Percentiles rank a stretch among this genome's conserved stretches.
phyloP scores from a whole-genome alignment of 1,140 invertebrate genomes.

The Eubasilissa regina region DNA sequence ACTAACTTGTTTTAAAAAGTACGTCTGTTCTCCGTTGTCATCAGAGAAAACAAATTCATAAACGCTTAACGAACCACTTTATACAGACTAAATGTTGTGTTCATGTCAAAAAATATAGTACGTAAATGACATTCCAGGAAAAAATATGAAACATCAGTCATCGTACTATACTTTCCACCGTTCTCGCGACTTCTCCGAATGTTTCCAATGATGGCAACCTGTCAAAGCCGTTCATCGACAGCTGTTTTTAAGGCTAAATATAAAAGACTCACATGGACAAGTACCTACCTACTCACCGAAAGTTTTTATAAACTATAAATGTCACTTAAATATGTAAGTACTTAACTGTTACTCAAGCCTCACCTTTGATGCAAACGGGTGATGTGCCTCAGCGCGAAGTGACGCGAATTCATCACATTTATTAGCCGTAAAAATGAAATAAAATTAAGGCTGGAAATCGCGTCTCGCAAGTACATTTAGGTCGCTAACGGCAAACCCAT shows the following conservation, averaged over 20 bases:
- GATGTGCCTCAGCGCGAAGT: too few relatives aligned
- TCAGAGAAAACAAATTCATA: background rate
- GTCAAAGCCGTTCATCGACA: background rate
- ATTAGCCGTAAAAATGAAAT: too few relatives aligned
- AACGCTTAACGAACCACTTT: background rate
- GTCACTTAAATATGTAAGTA: too few relatives aligned
- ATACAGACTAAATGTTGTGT: background rate
- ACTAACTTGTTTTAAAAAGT: slow-evolving; percentile 33
- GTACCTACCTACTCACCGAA: too few relatives aligned
- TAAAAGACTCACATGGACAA: background rate
- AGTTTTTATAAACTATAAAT: too few relatives aligned
- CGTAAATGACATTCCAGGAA: slow-evolving; percentile 9
- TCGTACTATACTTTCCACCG: background rate
- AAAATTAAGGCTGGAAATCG: too few relatives aligned
- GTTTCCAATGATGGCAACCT: slow-evolving; percentile 16
- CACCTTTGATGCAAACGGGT: too few relatives aligned
- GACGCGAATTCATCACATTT: too few relatives aligned
- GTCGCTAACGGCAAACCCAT: too few relatives aligned
- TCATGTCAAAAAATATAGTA: slow-evolving; percentile 1
- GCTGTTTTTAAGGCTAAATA: background rate
- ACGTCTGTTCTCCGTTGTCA: slow-evolving; percentile 15
- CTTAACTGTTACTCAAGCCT: too few relatives aligned
- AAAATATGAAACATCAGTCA: slow-evolving; percentile 13
- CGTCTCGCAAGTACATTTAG: too few relatives aligned
- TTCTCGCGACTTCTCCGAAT: background rate